Base-by-base conservation (phyloP, 2,888 invertebrate species). In the Lymantria dispar region DNA sequence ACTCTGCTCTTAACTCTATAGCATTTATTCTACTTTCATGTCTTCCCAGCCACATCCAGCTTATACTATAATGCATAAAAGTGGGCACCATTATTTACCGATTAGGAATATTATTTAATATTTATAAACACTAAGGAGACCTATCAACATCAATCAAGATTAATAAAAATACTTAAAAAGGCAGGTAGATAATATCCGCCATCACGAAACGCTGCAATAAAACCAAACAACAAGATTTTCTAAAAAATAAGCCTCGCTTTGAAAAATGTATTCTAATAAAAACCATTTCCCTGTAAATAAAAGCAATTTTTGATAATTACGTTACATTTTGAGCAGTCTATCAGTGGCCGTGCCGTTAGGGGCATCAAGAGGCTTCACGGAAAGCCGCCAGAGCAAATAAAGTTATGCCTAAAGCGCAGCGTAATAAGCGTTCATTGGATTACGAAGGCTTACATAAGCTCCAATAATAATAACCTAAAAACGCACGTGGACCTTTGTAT, bases 261-360 rank as follows among this genome's bases (percentile, higher is more conserved):
- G 64, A 70, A 63, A 63, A 62, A 67, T 68, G 57, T 64, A 48
- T 59, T 52, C 57, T 59, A 63, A 67, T 67, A 79, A 80, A 80
- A 78, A 76, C 74, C 71, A 78, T 78, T 78, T 81, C 63, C 73
- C 63, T 74, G 72, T 74, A 80, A 81, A 85, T 81, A 76, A 76
- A 84, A 81, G 87, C 88, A 89, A 89, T 88, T 87, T 90, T 88
- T 90, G 87, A 88, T 90, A 90, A 90, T 90, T 87, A 89, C 71
- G 71, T 88, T 89, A 78, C 78, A 78, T 75, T 74, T 74, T 80
- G 64, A 62, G 64, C 71, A 76, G 80, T 80, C 76, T 83, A 79
- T 78, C 78, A 70, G 68, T 69, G 73, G 68, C 74, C 83, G 85
- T 86, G 87, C 86, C 83, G 80, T 87, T 87, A 79, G 63, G 79